Percentiles rank a stretch among this genome's conserved stretches.
phyloP scores from a whole-genome alignment of 2,113 vertebrate genomes.

The Paralichthys olivaceus region DNA sequence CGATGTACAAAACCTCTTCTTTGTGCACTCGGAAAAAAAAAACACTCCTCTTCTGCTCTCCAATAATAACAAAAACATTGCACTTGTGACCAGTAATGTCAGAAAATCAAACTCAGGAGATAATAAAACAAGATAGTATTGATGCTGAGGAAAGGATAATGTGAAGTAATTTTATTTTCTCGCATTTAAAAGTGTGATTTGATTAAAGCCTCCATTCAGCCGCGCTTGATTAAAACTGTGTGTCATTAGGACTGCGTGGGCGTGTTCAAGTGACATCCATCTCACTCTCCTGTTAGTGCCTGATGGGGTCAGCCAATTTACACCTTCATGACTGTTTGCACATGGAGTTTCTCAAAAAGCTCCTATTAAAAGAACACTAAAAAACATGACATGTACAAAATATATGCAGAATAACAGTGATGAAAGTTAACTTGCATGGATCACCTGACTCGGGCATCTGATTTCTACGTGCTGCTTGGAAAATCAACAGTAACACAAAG shows the following conservation, averaged over 20 bases:
- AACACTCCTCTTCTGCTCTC: conserved; percentile 1
- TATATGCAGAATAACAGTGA: not conserved
- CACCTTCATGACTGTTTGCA: conserved; percentile 66
- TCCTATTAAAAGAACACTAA: not conserved
- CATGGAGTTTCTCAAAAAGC: conserved; percentile 23
- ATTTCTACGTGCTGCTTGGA: not conserved
- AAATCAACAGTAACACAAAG: not conserved
- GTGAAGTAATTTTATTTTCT: not conserved
- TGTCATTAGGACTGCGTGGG: conserved; percentile 66
- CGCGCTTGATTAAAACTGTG: conserved; percentile 62
- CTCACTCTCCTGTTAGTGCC: conserved; percentile 51
- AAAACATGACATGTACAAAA: not conserved
- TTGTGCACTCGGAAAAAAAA: not conserved
- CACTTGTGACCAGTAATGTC: not conserved
- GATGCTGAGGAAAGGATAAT: conserved; percentile 13
- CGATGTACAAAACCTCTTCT: not conserved
- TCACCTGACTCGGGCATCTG: not conserved
- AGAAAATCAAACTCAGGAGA: conserved; percentile 17
- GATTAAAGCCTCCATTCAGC: conserved; percentile 57
- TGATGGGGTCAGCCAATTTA: conserved; percentile 67
- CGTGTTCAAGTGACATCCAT: conserved; percentile 60
- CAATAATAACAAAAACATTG: not conserved
- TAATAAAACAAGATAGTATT: not conserved
- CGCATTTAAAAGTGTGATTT: conserved; percentile 35
- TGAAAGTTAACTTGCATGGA: conserved; percentile 7